phyloP scores from a whole-genome alignment of 2,888 invertebrate species.

The Tethea ocularis region DNA sequence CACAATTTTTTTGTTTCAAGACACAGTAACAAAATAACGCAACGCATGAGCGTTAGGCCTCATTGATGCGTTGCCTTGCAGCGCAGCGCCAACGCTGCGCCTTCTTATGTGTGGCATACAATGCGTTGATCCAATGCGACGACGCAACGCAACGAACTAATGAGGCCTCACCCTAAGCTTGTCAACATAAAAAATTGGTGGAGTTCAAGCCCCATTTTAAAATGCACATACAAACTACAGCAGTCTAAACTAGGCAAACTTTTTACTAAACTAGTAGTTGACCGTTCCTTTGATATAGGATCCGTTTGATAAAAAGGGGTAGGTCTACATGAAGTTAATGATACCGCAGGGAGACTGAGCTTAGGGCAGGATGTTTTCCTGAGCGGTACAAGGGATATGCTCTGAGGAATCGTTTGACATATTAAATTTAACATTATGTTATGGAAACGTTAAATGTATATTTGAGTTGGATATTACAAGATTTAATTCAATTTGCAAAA shows the following conservation, averaged over 20 bases:
- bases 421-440: neutral
- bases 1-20: too few relatives aligned
- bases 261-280: neutral
- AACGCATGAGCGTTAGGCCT: too few relatives aligned
- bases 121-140: too few relatives aligned
- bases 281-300: constrained; percentile 1
- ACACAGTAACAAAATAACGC: too few relatives aligned
- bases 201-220: neutral
- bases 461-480: neutral
- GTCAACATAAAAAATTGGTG: neutral
- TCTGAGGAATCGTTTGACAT: neutral
- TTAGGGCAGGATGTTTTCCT: neutral
- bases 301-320: constrained; percentile 1
- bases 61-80: too few relatives aligned
- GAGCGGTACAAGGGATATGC: neutral
- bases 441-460: neutral
- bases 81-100: too few relatives aligned
- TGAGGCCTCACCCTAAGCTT: too few relatives aligned
- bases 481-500: too few relatives aligned
- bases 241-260: neutral
- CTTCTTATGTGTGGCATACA: too few relatives aligned
- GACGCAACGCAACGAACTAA: too few relatives aligned
- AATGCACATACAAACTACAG: neutral
- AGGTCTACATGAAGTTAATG: neutral
- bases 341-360: neutral